Evolutionary conservation across 2,797 vertebrate species (phyloP).

Genomic region (Diplodus sargus): DNA sequence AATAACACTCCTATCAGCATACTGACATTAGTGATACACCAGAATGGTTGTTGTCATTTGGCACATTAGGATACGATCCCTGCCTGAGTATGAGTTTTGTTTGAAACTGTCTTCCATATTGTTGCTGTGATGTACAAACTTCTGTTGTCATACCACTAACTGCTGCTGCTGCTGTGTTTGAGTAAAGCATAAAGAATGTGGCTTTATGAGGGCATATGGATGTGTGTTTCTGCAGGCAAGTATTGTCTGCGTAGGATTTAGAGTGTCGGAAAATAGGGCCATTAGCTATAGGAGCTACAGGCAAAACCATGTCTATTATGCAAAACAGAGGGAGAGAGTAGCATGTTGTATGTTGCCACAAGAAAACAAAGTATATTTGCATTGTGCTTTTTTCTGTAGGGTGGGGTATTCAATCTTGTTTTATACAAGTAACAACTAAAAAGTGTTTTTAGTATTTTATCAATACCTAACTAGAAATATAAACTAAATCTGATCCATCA

Average conservation of each 20-base stretch:
- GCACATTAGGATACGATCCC: conserved; percentile 59
- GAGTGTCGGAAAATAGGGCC: conserved; percentile 38
- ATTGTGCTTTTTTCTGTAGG: not conserved
- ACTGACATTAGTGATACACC: conserved; percentile 70
- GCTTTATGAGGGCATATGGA: conserved; percentile 23
- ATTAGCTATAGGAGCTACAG: conserved; percentile 36
- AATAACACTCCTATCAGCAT: conserved; percentile 73
- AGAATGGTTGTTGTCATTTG: conserved; percentile 68
- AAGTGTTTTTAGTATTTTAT: not conserved
- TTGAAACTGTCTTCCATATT: conserved; percentile 61
- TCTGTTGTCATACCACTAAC: conserved; percentile 37
- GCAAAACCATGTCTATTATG: conserved; percentile 41
- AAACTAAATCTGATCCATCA: too few relatives aligned
- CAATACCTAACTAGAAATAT: not conserved
- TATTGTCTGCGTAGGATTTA: conserved; percentile 25
- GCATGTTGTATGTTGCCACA: not conserved
- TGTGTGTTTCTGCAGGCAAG: conserved; percentile 26
- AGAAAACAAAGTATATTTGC: conserved; percentile 14
- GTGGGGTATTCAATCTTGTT: not conserved
- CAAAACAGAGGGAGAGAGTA: conserved; percentile 27
- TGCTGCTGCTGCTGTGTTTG: conserved; percentile 41
- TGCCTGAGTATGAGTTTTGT: conserved; percentile 53
- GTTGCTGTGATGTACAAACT: conserved; percentile 47
- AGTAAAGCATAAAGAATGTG: conserved; percentile 40
- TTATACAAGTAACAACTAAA: not conserved